These are phyloP conservation scores for Leucania comma DNA, from an alignment of 2,888 invertebrate genomes.

Conservation along the genomic window DNA sequence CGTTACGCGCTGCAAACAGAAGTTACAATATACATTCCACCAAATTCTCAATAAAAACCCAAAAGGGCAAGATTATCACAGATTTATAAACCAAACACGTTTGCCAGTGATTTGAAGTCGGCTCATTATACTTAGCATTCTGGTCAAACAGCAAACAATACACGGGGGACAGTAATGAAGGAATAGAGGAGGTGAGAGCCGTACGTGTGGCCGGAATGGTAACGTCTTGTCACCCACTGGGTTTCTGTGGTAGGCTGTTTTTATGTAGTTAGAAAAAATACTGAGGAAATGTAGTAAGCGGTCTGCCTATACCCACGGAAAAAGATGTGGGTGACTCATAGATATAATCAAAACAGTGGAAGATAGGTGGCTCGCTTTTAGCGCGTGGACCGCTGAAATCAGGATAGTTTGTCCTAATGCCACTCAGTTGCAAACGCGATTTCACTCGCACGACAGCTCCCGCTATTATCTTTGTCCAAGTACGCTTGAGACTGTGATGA, in stretches of 20 bases:
- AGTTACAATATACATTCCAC: background rate
- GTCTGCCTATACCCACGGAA: background rate
- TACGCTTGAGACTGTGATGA: no score
- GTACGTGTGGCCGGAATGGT: slow-evolving; percentile 4
- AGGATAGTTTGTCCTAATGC: no score
- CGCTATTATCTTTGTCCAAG: no score
- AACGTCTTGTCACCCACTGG: background rate
- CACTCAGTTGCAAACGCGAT: no score
- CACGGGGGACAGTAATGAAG: slow-evolving; percentile 44
- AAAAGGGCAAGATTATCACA: slow-evolving; percentile 16
- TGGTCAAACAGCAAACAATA: slow-evolving; percentile 29
- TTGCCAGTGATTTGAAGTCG: slow-evolving; percentile 35
- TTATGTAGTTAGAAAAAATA: background rate
- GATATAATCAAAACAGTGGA: no score
- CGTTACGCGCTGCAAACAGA: no score
- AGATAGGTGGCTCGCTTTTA: no score
- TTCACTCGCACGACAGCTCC: no score
- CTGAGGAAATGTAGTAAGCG: background rate
- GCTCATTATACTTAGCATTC: slow-evolving; percentile 50
- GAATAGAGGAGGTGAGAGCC: slow-evolving; percentile 28
- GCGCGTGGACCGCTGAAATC: no score
- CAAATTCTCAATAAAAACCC: slow-evolving; percentile 9
- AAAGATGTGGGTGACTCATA: background rate
- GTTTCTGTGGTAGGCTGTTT: background rate
- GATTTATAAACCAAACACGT: slow-evolving; percentile 47